Evolutionary conservation across 2,113 vertebrate species (phyloP).

Genomic region (Brachyhypopomus occidentalis): DNA sequence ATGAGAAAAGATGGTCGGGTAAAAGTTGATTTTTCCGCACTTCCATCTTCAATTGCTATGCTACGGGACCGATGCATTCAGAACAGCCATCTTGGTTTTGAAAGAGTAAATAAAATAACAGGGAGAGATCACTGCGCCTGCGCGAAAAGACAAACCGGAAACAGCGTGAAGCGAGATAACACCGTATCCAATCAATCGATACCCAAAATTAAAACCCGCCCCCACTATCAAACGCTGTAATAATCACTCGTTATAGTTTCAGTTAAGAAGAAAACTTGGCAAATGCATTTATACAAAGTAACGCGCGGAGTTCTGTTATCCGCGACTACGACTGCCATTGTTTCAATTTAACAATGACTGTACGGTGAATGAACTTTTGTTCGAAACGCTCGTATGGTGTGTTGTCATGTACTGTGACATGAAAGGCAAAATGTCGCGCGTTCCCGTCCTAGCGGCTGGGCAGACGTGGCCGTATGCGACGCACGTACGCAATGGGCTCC

Average conservation of each 20-base stretch:
- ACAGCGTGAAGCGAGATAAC: slow-evolving; percentile 62
- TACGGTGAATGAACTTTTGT: no score
- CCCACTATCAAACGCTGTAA: no score
- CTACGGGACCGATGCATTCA: slow-evolving; percentile 74
- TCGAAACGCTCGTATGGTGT: neutral
- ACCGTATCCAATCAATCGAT: slow-evolving; percentile 61
- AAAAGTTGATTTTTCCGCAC: slow-evolving; percentile 70
- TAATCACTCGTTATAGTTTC: no score
- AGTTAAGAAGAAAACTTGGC: no score
- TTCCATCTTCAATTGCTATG: slow-evolving; percentile 75
- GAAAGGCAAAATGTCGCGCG: neutral
- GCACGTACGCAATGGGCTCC: neutral
- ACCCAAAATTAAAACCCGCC: no score
- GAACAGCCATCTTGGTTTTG: slow-evolving; percentile 81
- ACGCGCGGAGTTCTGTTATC: no score
- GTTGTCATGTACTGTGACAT: neutral
- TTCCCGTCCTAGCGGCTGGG: neutral
- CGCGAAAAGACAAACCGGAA: slow-evolving; percentile 51
- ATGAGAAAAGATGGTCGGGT: slow-evolving; percentile 66
- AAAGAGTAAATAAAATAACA: slow-evolving; percentile 82
- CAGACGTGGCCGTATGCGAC: neutral
- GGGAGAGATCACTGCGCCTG: slow-evolving; percentile 72
- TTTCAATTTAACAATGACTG: no score
- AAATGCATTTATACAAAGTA: no score
- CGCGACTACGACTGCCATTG: no score